Base-by-base conservation (phyloP, 1,140 invertebrate species). In the Microplitis mediator region DNA sequence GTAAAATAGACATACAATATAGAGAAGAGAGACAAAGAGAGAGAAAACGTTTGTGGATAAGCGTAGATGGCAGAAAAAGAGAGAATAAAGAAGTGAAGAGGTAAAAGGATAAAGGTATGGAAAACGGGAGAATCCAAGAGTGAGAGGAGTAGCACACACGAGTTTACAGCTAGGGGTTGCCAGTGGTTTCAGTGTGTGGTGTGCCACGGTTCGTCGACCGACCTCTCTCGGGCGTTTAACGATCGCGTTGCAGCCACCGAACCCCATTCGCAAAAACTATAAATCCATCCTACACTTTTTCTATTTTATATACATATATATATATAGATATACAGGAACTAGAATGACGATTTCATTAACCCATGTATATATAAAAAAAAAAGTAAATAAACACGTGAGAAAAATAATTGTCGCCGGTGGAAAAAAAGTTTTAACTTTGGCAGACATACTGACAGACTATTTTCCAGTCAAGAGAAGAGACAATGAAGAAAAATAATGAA, bases 291-390 rank as follows among this genome's bases (percentile, higher is more conserved):
- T 14, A 52, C 36, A 14, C 16, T 36, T 45, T 23, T 60, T 32
- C 35, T 23, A 34, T 51, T 23, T 45, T 45, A 45, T 45, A 45
- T 45, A 39, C 8, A 39, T 39, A 39, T 39, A 39, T 39, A 39
- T 39, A 39, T 39, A 39, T 39, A 45, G 6, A 1, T 45, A 45
- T 11, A 6, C 11, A 45, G 6, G 11, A 11, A 45, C 11, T 14
- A 60, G 31, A 65, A 67, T 60, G 64, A 61, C 64, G 32, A 72
- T 72, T 72, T 61, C 64, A 72, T 72, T 67, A 72, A 67, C 64
- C 31, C 6, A 11, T 11, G 45, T 61, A 16, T 9, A 23, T 45
- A 23, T 8, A 72, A 23, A 60, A 13, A 66, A 23, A 31, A 23
- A 58, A 13, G 60, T 32, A n/a, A 13, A 61, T 39, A 50, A 14